A percentile compares a stretch with the other conserved stretches of the same genome.
phyloP scores from a whole-genome alignment of 2,888 invertebrate genomes.

The Plagodis pulveraria region DNA sequence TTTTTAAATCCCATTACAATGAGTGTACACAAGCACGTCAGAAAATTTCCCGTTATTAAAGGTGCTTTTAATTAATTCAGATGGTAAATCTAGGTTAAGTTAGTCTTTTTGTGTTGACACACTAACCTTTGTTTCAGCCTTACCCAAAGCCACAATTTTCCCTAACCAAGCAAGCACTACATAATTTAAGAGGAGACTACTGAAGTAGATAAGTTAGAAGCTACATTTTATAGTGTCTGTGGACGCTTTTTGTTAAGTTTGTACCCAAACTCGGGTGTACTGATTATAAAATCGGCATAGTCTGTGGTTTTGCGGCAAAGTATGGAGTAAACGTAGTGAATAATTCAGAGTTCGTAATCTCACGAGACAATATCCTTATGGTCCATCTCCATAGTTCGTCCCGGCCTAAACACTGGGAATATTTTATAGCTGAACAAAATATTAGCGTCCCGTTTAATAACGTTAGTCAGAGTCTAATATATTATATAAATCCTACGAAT shows the following conservation, averaged over 20 bases:
- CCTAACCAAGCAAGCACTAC: slow-evolving; percentile 5
- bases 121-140: background rate
- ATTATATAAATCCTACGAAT: too few species aligned
- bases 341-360: slow-evolving; percentile 27
- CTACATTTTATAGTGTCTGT: slow-evolving; percentile 26
- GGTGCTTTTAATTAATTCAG: too few species aligned
- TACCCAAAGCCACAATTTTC: background rate
- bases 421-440: slow-evolving; percentile 12
- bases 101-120: too few species aligned
- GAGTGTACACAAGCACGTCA: too few species aligned
- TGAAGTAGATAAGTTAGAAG: background rate
- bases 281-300: slow-evolving; percentile 8
- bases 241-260: slow-evolving; percentile 29
- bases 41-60: too few species aligned
- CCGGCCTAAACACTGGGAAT: too few species aligned
- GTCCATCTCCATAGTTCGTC: slow-evolving; percentile 22
- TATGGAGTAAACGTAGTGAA: slow-evolving; percentile 24
- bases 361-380: slow-evolving; percentile 18
- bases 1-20: too few species aligned
- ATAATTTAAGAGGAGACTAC: slow-evolving; percentile 16
- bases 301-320: slow-evolving; percentile 17
- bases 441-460: too few species aligned
- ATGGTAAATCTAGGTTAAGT: too few species aligned
- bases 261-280: slow-evolving; percentile 10
- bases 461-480: too few species aligned